Conservation (phyloP, 2,113 vertebrate species). For the Calyptommatus sinebrachiatus region DNA sequence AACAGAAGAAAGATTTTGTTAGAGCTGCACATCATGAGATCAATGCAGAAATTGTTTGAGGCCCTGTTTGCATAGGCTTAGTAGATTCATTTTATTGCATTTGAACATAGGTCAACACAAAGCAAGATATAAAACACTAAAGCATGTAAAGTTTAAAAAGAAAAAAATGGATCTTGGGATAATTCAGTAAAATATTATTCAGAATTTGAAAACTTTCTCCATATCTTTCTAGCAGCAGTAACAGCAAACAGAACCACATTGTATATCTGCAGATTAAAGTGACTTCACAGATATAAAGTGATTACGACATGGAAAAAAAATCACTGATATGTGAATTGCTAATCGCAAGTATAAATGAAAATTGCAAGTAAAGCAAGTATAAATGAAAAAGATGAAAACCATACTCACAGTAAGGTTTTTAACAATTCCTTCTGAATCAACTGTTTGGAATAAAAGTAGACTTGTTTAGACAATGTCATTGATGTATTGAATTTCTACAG, state of each 20-base stretch:
- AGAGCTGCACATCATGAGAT: not conserved
- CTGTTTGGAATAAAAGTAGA: constrained; percentile 68
- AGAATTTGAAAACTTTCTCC: too few species aligned
- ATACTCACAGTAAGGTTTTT: constrained; percentile 91
- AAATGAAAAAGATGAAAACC: constrained; percentile 22
- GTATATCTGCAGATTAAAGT: too few species aligned
- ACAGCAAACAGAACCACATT: too few species aligned
- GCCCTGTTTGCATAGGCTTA: not conserved
- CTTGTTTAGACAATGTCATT: not conserved
- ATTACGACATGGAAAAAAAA: not conserved
- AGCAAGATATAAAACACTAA: too few species aligned
- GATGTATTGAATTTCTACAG: too few species aligned
- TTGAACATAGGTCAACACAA: too few species aligned
- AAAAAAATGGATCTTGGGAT: too few species aligned
- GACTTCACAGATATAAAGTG: not conserved
- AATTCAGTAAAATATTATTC: too few species aligned
- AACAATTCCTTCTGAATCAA: constrained; percentile 88
- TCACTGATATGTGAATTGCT: not conserved
- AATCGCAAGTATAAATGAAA: not conserved
- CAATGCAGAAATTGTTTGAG: not conserved
- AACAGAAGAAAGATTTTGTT: constrained; percentile 7
- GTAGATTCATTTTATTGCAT: too few species aligned
- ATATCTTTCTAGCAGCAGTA: too few species aligned
- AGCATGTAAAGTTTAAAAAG: too few species aligned
- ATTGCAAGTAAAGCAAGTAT: not conserved